These are phyloP conservation scores for Coelopa frigida DNA, from an alignment of 1,140 invertebrate genomes.

Conservation along the genomic window DNA sequence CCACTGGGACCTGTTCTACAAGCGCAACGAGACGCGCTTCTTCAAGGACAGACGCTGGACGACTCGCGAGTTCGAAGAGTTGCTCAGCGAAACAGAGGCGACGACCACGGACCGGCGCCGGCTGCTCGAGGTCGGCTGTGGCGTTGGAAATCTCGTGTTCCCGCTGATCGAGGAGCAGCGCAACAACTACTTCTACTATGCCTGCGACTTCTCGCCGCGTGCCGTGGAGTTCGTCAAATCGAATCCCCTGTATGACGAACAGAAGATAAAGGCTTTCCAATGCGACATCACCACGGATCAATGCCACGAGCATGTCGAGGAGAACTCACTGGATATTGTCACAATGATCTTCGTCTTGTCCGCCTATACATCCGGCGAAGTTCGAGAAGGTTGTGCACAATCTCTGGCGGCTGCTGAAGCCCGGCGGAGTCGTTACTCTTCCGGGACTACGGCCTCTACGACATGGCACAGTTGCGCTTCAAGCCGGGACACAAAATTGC, in stretches of 20 bases:
- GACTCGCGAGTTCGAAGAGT: slow-evolving; percentile 84
- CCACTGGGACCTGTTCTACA: slow-evolving; percentile 98
- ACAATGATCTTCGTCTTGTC: slow-evolving; percentile 96
- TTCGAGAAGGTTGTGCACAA: slow-evolving; percentile 64
- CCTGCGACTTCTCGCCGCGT: slow-evolving; percentile 89
- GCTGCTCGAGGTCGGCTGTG: slow-evolving; percentile 86
- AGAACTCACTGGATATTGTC: slow-evolving; percentile 67
- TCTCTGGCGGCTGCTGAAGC: slow-evolving; percentile 62
- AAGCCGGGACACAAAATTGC: slow-evolving; percentile 85
- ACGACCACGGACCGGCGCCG: slow-evolving; percentile 42
- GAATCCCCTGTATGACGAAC: slow-evolving; percentile 46
- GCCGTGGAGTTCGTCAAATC: slow-evolving; percentile 82
- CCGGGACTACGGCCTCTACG: slow-evolving; percentile 95
- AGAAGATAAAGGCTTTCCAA: slow-evolving; percentile 67
- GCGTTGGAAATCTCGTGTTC: slow-evolving; percentile 95
- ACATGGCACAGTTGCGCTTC: slow-evolving; percentile 94
- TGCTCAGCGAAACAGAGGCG: slow-evolving; percentile 53
- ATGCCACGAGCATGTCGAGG: slow-evolving; percentile 51
- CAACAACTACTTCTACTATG: slow-evolving; percentile 67
- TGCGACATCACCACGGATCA: slow-evolving; percentile 60
- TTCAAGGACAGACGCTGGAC: slow-evolving; percentile 99
- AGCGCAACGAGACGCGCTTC: slow-evolving; percentile 82
- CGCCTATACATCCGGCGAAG: slow-evolving; percentile 80
- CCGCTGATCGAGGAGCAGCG: slow-evolving; percentile 76
- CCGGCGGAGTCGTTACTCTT: slow-evolving; percentile 82